A percentile compares a stretch with the other conserved stretches of the same genome.
These are phyloP conservation scores for Argyresthia goedartella DNA, from an alignment of 2,888 invertebrate species.

Conservation along the genomic window DNA sequence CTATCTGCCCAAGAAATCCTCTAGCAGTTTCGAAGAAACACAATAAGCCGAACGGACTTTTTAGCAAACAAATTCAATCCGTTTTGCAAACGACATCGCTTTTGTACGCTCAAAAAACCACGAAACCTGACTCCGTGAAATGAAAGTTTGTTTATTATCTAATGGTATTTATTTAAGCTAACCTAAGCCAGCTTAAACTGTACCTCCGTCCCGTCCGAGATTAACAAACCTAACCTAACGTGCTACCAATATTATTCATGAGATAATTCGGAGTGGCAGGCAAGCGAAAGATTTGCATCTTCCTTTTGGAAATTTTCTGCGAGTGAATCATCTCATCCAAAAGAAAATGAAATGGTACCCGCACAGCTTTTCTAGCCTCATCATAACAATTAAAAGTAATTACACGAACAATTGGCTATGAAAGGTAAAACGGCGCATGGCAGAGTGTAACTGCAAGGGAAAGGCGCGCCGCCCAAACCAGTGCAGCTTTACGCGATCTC, in stretches of 20 bases:
- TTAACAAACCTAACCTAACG: slow-evolving; percentile 49
- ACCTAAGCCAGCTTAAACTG: slow-evolving; percentile 54
- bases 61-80: slow-evolving; percentile 54
- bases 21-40: slow-evolving; percentile 39
- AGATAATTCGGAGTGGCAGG: background rate
- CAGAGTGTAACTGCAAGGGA: slow-evolving; percentile 22
- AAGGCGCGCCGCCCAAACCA: slow-evolving; percentile 27
- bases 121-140: slow-evolving; percentile 15
- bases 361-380: too few relatives aligned
- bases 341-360: background rate
- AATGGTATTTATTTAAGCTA: slow-evolving; percentile 59
- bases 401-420: too few relatives aligned
- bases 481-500: slow-evolving; percentile 52
- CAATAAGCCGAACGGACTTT: slow-evolving; percentile 43
- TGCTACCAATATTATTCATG: slow-evolving; percentile 26
- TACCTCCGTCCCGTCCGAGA: slow-evolving; percentile 28
- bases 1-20: slow-evolving; percentile 2
- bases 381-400: slow-evolving; percentile 35
- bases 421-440: slow-evolving; percentile 46
- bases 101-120: slow-evolving; percentile 39
- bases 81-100: slow-evolving; percentile 42
- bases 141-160: slow-evolving; percentile 51
- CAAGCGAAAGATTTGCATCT: background rate
- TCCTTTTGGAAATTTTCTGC: background rate
- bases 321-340: background rate